These are phyloP conservation scores for Pogonomyrmex barbatus DNA, from an alignment of 1,140 invertebrate genomes.

Conservation along the genomic window DNA sequence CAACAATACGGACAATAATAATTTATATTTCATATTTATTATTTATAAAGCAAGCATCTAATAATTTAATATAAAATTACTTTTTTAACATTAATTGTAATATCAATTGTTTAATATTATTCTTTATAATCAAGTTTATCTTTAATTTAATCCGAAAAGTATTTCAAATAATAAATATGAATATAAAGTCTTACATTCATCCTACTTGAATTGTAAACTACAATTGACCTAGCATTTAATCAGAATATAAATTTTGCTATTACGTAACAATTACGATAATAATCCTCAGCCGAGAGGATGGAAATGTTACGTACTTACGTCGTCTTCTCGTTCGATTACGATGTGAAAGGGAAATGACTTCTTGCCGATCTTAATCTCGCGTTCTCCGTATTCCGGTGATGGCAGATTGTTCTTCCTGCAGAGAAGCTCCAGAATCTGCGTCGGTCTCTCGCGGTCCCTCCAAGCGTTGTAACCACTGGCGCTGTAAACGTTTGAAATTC, in stretches of 20 bases:
- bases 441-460: constrained; percentile 92
- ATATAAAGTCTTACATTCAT: neutral
- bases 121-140: too few species aligned
- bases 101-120: too few species aligned
- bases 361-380: constrained; percentile 64
- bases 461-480: constrained; percentile 91
- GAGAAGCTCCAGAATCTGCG: constrained; percentile 90
- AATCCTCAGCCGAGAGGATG: neutral
- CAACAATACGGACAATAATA: too few species aligned
- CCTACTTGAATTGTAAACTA: constrained; percentile 6
- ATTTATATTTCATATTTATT: too few species aligned
- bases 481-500: constrained; percentile 90
- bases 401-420: constrained; percentile 89
- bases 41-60: too few species aligned
- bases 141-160: neutral
- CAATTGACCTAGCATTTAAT: constrained; percentile 1
- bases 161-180: neutral
- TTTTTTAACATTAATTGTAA: too few species aligned
- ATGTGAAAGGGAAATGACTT: constrained; percentile 50
- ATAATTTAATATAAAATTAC: too few species aligned
- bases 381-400: constrained; percentile 82
- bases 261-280: neutral
- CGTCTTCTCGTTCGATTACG: neutral
- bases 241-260: neutral
- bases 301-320: constrained; percentile 43